Conservation (phyloP, 2,113 vertebrate genomes). For the Dicaeum eximium region DNA sequence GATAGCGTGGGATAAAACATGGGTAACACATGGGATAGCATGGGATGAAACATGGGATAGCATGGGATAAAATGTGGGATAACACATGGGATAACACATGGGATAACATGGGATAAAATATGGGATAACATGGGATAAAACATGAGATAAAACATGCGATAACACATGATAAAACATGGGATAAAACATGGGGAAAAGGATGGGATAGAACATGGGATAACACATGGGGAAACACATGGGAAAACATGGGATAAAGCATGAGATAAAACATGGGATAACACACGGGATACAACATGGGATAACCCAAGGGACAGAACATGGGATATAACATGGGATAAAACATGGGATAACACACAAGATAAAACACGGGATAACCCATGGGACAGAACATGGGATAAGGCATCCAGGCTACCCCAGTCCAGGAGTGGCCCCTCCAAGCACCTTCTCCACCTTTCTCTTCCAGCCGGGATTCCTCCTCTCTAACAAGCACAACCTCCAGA, state of each 20-base stretch:
- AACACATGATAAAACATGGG: too few species aligned
- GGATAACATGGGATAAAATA: not conserved
- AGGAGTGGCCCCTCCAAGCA: not conserved
- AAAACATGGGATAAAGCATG: not conserved
- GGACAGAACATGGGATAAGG: not conserved
- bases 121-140: not conserved
- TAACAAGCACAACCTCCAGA: rapidly evolving
- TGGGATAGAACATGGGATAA: not conserved
- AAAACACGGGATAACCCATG: not conserved
- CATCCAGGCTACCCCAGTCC: not conserved
- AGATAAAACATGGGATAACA: too few species aligned
- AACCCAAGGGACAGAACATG: too few species aligned
- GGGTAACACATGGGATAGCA: not conserved
- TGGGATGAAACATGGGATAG: not conserved
- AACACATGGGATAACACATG: not conserved
- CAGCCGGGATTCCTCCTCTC: not conserved
- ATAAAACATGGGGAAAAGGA: not conserved
- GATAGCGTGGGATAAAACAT: too few species aligned
- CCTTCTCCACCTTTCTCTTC: not conserved
- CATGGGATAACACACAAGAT: too few species aligned
- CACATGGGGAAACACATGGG: rapidly evolving
- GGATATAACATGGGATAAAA: too few species aligned
- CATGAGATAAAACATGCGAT: not conserved
- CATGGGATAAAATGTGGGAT: not conserved
- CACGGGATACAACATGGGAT: rapidly evolving